Evolutionary conservation across 2,888 invertebrate genomes (phyloP).

Genomic region (Gari tellinella): DNA sequence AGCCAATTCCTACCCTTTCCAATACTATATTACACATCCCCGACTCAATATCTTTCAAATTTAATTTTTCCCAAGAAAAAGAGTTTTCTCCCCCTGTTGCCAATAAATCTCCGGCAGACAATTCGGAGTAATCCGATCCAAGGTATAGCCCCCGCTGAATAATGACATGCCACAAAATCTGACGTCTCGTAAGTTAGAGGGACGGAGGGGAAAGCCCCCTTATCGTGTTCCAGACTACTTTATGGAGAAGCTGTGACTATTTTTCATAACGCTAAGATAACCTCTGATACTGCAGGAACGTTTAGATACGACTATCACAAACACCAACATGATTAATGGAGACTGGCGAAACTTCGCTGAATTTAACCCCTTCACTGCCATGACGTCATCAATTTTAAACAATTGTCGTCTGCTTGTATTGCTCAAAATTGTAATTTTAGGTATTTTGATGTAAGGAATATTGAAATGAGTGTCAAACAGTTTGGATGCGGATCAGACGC

Average conservation of each 20-base stretch:
- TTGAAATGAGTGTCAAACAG: no score
- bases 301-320: slow-evolving; percentile 62
- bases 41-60: no score
- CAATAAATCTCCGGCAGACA: slow-evolving; percentile 40
- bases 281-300: slow-evolving; percentile 46
- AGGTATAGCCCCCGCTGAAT: slow-evolving; percentile 49
- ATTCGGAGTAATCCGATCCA: slow-evolving; percentile 38
- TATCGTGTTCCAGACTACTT: slow-evolving; percentile 59
- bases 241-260: slow-evolving; percentile 63
- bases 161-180: slow-evolving; percentile 58
- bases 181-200: slow-evolving; percentile 53
- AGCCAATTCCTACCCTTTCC: no score
- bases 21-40: no score
- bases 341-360: slow-evolving; percentile 36
- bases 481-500: no score
- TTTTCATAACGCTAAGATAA: slow-evolving; percentile 61
- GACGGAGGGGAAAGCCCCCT: slow-evolving; percentile 42
- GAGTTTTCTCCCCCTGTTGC: not conserved
- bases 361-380: no score
- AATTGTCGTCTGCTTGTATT: no score
- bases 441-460: no score
- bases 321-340: slow-evolving; percentile 47
- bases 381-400: no score
- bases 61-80: not conserved
- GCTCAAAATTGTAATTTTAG: no score